Evolutionary conservation across 2,113 vertebrate genomes (phyloP).

Genomic region (Morone chrysops): DNA sequence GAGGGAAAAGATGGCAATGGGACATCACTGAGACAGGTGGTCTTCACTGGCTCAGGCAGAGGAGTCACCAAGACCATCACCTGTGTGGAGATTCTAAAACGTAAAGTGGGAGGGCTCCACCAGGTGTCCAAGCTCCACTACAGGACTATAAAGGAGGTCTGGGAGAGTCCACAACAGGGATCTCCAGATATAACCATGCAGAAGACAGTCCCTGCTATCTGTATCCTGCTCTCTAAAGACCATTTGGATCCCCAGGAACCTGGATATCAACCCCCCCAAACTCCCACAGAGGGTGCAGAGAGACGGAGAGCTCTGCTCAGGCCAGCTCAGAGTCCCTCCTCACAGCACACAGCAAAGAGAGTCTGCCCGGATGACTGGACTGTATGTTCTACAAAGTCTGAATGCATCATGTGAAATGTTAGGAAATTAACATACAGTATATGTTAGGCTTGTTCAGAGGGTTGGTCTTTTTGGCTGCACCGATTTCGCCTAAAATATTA

Average conservation of each 20-base stretch:
- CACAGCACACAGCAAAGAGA: constrained; percentile 64
- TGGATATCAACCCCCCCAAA: constrained; percentile 89
- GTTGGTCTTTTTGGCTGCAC: background rate
- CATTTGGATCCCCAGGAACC: constrained; percentile 88
- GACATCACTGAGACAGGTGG: constrained; percentile 84
- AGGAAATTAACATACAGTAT: background rate
- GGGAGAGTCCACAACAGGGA: constrained; percentile 85
- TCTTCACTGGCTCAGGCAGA: constrained; percentile 91
- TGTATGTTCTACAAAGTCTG: constrained; percentile 12
- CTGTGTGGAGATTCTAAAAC: constrained; percentile 94
- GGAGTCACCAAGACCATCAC: constrained; percentile 95
- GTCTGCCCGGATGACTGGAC: constrained; percentile 51
- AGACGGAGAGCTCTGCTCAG: constrained; percentile 6
- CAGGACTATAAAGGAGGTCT: constrained; percentile 88
- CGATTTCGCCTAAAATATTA: background rate
- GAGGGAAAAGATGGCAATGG: constrained; percentile 49
- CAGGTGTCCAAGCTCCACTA: constrained; percentile 93
- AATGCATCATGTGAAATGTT: background rate
- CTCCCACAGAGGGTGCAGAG: constrained; percentile 54
- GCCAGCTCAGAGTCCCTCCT: background rate
- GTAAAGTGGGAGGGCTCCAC: constrained; percentile 89
- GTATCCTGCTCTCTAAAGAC: constrained; percentile 93
- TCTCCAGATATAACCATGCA: constrained; percentile 82
- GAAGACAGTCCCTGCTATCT: constrained; percentile 90
- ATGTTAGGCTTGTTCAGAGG: background rate